Base-by-base conservation (phyloP, 2,797 vertebrate genomes). In the Periparus ater region DNA sequence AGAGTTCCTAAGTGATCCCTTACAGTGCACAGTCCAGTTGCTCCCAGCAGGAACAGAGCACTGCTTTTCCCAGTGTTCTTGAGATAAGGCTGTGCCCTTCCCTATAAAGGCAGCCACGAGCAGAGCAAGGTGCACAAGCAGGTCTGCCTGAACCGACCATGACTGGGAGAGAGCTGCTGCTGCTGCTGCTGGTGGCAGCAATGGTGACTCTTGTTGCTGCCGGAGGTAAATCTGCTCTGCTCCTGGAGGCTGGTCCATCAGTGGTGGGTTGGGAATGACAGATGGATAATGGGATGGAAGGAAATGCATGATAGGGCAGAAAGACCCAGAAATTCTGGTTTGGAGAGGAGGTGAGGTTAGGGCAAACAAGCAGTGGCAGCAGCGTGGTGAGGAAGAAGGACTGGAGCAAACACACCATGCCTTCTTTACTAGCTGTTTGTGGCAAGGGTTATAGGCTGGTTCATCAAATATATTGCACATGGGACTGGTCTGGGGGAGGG, bases 111-210 rank as follows among this genome's bases (percentile, higher is more conserved):
- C 54, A 66, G 51, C 32, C 36, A 11, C 0, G 1, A 60, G 47
- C 1, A 0, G 60, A 79, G 67, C 0, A 0, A 91, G 45, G 45
- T 30, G 20, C 13, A 7, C 0, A 0, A 76, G n/a, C 1, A 2
- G 2, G 1, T 34, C n/a, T 6, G 5, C 55, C 51, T 19, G 63
- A 22, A 21, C 21, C 2, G 2, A 25, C 80, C 71, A 96, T 96
- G 94, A 16, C 50, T 18, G 29, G 1, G 3, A 82, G 26, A 83
- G 16, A 74, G 45, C 78, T 91, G n/a, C 16, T 54, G 13, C 25
- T 54, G 11, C 19, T 53, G 34, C 6, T 85, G 71, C 5, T 58
- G 30, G 4, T 40, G 30, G 47, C 3, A 0, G 61, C 51, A 38
- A 14, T 80, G 68, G 18, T 48, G 36, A 29, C 75, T 48, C 50